Percentiles rank a stretch among this genome's conserved stretches.
phyloP scores from a whole-genome alignment of 1,140 invertebrate genomes.

The Bombus impatiens region DNA sequence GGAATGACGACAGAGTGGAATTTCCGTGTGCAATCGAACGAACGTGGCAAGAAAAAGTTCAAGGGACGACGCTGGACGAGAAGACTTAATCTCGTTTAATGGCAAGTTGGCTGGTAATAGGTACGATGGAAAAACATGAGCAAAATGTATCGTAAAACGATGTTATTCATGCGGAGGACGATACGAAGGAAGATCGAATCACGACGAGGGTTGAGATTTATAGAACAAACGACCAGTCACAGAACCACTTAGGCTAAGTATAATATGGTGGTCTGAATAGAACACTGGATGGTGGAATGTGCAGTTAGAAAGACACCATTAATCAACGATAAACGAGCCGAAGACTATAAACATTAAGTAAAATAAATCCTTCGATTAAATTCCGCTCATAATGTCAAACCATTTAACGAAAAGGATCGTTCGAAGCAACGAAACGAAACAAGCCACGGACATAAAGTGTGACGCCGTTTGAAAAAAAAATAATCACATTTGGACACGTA shows the following conservation, averaged over 20 bases:
- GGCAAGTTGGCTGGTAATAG: not conserved
- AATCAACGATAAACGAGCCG: not conserved
- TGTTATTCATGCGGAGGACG: not conserved
- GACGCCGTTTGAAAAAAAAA: too few species aligned
- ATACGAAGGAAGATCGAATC: not conserved
- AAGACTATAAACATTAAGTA: not conserved
- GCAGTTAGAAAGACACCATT: not conserved
- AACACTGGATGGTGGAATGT: not conserved
- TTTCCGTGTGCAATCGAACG: not conserved
- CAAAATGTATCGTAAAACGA: not conserved
- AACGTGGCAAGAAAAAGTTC: not conserved
- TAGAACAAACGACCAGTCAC: not conserved
- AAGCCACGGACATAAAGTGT: too few species aligned
- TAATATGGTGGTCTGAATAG: not conserved
- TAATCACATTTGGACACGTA: not conserved
- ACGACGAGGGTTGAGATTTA: not conserved
- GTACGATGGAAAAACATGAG: not conserved
- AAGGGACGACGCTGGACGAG: not conserved
- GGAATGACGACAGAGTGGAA: not conserved
- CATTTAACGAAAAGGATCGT: not conserved
- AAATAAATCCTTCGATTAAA: conserved; percentile 22
- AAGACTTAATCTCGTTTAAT: not conserved
- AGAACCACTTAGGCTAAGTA: not conserved
- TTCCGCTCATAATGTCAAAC: not conserved
- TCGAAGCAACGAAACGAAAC: not conserved